A percentile compares a stretch with the other conserved stretches of the same genome.
These are phyloP conservation scores for Sorex maritimensis DNA, from an alignment of 2,797 vertebrate genomes.

Conservation along the genomic window DNA sequence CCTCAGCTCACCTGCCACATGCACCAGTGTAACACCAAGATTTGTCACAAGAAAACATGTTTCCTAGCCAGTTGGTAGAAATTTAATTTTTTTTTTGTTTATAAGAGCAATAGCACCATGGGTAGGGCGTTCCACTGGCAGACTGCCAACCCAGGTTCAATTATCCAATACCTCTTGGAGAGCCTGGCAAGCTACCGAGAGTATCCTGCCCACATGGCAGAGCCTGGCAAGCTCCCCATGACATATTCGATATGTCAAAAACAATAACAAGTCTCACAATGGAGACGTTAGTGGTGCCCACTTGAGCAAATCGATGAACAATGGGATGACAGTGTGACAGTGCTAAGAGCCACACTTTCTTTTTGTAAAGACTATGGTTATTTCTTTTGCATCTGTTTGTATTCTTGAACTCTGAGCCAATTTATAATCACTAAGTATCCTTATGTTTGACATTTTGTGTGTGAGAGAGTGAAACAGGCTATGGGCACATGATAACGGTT, in stretches of 20 bases:
- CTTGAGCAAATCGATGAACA: too few species aligned
- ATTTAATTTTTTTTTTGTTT: neutral
- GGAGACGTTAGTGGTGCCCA: too few species aligned
- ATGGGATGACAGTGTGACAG: too few species aligned
- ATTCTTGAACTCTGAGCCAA: neutral
- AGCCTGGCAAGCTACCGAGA: too few species aligned
- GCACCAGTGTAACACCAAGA: neutral
- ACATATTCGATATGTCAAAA: too few species aligned
- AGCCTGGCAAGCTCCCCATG: too few species aligned
- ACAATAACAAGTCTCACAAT: too few species aligned
- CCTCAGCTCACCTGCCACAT: neutral
- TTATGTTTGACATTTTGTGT: constrained; percentile 4
- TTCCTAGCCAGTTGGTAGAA: neutral
- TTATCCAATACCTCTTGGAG: too few species aligned
- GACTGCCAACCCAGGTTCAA: too few species aligned
- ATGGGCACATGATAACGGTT: neutral
- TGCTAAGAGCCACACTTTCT: neutral
- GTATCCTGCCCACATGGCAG: too few species aligned
- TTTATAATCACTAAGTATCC: constrained; percentile 14
- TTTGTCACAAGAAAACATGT: neutral
- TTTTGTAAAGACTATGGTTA: neutral
- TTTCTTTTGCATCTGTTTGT: constrained; percentile 3
- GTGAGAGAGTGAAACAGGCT: neutral
- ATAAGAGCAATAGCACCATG: too few species aligned
- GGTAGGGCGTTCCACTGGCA: too few species aligned